Evolutionary conservation across 2,797 vertebrate species (phyloP).

Genomic region (Acanthiza pusilla): DNA sequence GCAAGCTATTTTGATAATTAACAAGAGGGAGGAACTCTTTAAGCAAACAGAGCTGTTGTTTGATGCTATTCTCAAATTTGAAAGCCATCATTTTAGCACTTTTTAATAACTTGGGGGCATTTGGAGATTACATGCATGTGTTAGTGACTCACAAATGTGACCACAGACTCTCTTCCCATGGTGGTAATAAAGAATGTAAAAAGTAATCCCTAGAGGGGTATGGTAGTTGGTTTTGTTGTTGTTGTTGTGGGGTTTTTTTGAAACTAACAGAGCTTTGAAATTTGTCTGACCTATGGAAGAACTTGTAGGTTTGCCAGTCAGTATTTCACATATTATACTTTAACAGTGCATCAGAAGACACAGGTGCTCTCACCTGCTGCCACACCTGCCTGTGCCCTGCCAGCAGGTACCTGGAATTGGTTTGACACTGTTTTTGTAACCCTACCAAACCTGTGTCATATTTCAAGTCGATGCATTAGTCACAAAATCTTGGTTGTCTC

Average conservation of each 20-base stretch:
- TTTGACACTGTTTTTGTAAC: background rate
- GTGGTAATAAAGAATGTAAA: background rate
- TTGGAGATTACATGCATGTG: background rate
- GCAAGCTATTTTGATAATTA: slow-evolving; percentile 21
- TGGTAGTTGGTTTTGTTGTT: background rate
- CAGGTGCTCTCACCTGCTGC: background rate
- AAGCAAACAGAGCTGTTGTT: background rate
- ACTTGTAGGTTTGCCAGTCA: background rate
- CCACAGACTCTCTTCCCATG: background rate
- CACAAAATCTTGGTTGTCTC: background rate
- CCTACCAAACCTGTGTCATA: background rate
- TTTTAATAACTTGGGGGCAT: background rate
- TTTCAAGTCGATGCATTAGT: background rate
- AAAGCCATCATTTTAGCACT: background rate
- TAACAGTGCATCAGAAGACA: background rate
- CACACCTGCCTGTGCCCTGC: background rate
- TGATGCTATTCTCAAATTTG: background rate
- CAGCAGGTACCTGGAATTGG: background rate
- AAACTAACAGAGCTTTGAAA: background rate
- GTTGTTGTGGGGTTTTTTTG: background rate
- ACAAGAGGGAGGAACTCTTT: background rate
- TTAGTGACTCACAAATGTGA: background rate
- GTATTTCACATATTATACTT: background rate
- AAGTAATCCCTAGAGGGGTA: background rate
- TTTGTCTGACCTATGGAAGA: background rate